Conservation (phyloP, 2,888 invertebrate species). For the Dicranocentrus wangi region DNA sequence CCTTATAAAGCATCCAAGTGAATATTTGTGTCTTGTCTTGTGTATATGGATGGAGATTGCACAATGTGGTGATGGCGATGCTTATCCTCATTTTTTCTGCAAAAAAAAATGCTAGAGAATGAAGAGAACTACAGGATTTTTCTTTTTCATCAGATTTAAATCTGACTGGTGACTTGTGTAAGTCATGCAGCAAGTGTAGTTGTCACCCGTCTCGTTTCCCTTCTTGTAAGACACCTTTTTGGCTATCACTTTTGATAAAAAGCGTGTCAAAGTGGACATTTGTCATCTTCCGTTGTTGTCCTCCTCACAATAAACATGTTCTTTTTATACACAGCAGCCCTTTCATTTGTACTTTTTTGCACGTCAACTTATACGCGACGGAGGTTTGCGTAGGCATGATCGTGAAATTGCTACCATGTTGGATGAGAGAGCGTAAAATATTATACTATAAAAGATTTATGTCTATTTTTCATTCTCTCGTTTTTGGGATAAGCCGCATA, state of each 20-base stretch:
- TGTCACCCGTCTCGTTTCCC: slow-evolving; percentile 49
- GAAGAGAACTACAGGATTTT: slow-evolving; percentile 7
- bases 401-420: slow-evolving; percentile 29
- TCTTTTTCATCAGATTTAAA: too few relatives aligned
- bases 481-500: slow-evolving; percentile 58
- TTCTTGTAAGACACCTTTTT: slow-evolving; percentile 37
- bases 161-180: too few relatives aligned
- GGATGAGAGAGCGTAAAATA: slow-evolving; percentile 52
- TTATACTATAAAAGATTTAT: slow-evolving; percentile 53
- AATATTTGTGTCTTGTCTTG: not conserved
- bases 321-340: slow-evolving; percentile 1
- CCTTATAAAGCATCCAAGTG: not conserved
- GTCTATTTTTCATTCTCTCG: slow-evolving; percentile 23
- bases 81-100: slow-evolving; percentile 26
- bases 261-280: slow-evolving; percentile 65
- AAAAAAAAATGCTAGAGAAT: not conserved
- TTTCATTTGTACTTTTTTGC: slow-evolving; percentile 27
- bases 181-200: not conserved
- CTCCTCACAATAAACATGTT: not conserved
- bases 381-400: too few relatives aligned
- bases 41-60: not conserved
- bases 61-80: slow-evolving; percentile 27
- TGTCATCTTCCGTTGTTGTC: slow-evolving; percentile 56
- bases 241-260: slow-evolving; percentile 59
- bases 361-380: too few relatives aligned